Evolutionary conservation across 2,888 invertebrate genomes (phyloP).

Genomic region (Byasa hedistus): DNA sequence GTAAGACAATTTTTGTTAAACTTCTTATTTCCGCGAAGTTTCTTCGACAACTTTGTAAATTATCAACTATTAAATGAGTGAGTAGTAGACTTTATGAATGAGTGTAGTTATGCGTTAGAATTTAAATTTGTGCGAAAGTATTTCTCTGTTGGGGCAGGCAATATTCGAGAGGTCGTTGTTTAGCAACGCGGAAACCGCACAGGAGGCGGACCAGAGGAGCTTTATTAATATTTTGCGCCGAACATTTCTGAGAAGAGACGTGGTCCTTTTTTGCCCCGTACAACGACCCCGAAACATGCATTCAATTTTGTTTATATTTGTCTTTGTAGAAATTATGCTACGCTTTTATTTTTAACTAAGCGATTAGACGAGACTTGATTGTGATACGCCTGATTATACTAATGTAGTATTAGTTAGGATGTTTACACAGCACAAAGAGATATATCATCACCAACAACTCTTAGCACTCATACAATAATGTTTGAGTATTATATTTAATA

Average conservation of each 20-base stretch:
- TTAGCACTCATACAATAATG: too few species aligned
- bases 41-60: too few species aligned
- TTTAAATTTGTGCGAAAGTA: slow-evolving; percentile 10
- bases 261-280: slow-evolving; percentile 58
- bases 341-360: slow-evolving; percentile 26
- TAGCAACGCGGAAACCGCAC: slow-evolving; percentile 49
- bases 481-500: too few species aligned
- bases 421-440: too few species aligned
- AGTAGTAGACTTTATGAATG: too few species aligned
- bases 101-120: slow-evolving; percentile 26
- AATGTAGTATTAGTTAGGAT: too few species aligned
- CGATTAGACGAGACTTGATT: too few species aligned
- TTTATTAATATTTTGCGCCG: slow-evolving; percentile 60
- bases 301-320: slow-evolving; percentile 53
- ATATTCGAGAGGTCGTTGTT: slow-evolving; percentile 17
- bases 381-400: too few species aligned
- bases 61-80: too few species aligned
- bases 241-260: slow-evolving; percentile 66
- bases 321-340: slow-evolving; percentile 34
- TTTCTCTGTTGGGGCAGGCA: slow-evolving; percentile 21
- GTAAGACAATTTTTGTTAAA: too few species aligned
- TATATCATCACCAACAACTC: too few species aligned
- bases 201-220: slow-evolving; percentile 39
- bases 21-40: too few species aligned
- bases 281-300: slow-evolving; percentile 54